These are phyloP conservation scores for Maniola jurtina DNA, from an alignment of 1,140 invertebrate genomes.

Conservation along the genomic window DNA sequence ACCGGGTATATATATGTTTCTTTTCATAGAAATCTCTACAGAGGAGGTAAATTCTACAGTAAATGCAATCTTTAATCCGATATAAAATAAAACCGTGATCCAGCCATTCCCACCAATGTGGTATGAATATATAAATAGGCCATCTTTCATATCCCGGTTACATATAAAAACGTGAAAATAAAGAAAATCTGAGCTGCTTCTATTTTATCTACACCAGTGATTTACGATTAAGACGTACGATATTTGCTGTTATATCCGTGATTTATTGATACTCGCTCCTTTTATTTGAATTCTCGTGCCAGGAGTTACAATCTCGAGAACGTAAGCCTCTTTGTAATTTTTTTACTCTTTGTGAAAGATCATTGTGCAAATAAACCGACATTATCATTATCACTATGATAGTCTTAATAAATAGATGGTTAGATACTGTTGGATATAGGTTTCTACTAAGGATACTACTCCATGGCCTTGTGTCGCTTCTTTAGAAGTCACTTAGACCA, in stretches of 20 bases:
- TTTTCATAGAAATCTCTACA: background rate
- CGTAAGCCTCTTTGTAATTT: background rate
- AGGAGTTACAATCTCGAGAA: conserved; percentile 25
- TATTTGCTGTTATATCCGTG: conserved; percentile 40
- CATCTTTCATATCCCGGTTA: conserved; percentile 31
- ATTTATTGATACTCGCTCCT: conserved; percentile 38
- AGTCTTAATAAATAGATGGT: too few relatives aligned
- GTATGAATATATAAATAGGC: conserved; percentile 14
- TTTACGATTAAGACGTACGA: conserved; percentile 49
- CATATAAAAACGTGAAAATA: conserved; percentile 52
- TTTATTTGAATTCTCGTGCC: conserved; percentile 25
- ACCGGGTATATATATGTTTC: too few relatives aligned
- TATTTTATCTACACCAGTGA: conserved; percentile 50
- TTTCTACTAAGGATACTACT: too few relatives aligned
- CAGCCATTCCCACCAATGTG: conserved; percentile 1
- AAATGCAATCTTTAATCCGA: background rate
- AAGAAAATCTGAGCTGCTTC: conserved; percentile 39
- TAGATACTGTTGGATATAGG: too few relatives aligned
- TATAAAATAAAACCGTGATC: conserved; percentile 2
- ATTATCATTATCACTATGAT: too few relatives aligned
- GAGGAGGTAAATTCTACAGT: background rate
- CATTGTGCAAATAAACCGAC: background rate
- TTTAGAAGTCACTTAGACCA: too few relatives aligned
- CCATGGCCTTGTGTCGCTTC: too few relatives aligned
- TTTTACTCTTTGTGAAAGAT: background rate